Evolutionary conservation across 2,888 invertebrate species (phyloP).

Genomic region (Dyspetes luteomarginatus): DNA sequence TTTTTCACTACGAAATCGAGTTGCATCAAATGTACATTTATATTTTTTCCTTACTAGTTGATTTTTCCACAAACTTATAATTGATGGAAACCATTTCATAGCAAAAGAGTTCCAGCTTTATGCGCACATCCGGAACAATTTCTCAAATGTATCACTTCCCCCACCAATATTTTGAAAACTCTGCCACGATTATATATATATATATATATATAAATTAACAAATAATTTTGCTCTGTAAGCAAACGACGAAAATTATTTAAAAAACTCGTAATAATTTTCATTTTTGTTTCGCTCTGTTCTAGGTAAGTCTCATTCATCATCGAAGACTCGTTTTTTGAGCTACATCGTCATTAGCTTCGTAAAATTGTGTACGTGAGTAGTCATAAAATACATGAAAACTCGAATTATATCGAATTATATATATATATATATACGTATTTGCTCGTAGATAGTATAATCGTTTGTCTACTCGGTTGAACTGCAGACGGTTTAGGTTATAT

Average conservation of each 20-base stretch:
- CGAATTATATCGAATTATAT: slow-evolving; percentile 15
- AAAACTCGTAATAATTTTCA: slow-evolving; percentile 10
- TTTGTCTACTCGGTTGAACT: not conserved
- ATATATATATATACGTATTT: not conserved
- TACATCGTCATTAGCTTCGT: not conserved
- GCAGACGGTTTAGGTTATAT: slow-evolving; percentile 16
- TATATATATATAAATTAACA: no score
- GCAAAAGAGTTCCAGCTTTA: no score
- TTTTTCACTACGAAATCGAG: no score
- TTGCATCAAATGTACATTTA: no score
- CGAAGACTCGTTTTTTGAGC: not conserved
- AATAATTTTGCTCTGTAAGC: no score
- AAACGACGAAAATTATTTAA: slow-evolving; percentile 2
- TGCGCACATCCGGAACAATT: no score
- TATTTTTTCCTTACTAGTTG: no score
- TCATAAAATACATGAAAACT: not conserved
- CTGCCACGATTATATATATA: no score
- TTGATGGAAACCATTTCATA: no score
- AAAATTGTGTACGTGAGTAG: slow-evolving; percentile 45
- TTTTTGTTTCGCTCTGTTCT: slow-evolving; percentile 73
- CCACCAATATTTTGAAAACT: no score
- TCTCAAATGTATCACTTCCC: no score
- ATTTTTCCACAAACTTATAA: no score
- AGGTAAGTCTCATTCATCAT: slow-evolving; percentile 73
- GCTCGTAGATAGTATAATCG: not conserved